Conservation (phyloP, 1,140 invertebrate species). For the Drosophila eugracilis region DNA sequence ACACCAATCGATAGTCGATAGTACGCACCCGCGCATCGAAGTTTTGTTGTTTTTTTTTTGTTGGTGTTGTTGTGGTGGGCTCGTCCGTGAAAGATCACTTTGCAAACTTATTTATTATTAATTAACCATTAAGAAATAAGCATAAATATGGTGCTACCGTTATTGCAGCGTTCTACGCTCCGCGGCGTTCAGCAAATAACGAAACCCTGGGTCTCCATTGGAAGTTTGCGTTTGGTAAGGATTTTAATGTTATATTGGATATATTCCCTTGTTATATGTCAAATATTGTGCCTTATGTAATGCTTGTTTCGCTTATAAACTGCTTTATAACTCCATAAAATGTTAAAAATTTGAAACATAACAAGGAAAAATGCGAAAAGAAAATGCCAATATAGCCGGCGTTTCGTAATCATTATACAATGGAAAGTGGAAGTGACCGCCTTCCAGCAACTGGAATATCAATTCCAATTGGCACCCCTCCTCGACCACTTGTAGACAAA, state of each 20-base stretch:
- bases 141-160: constrained; percentile 70
- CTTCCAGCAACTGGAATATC: neutral
- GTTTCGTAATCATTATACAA: constrained; percentile 59
- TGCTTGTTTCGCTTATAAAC: neutral
- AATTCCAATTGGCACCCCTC: neutral
- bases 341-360: neutral
- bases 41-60: constrained; percentile 6
- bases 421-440: constrained; percentile 3
- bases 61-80: constrained; percentile 34
- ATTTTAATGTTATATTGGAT: neutral
- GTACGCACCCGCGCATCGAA: constrained; percentile 2
- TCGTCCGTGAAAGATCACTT: constrained; percentile 32
- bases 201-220: constrained; percentile 60
- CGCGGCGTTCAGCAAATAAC: constrained; percentile 70
- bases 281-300: constrained; percentile 25
- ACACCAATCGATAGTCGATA: neutral
- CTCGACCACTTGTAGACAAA: constrained; percentile 5
- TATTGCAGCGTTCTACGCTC: constrained; percentile 68
- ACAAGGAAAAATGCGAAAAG: neutral
- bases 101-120: constrained; percentile 9
- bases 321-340: neutral
- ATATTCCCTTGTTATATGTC: neutral
- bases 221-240: constrained; percentile 74
- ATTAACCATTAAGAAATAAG: constrained; percentile 21
- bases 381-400: constrained; percentile 15